Evolutionary conservation across 2,113 vertebrate genomes (phyloP).

Genomic region (Alexandromys fortis): DNA sequence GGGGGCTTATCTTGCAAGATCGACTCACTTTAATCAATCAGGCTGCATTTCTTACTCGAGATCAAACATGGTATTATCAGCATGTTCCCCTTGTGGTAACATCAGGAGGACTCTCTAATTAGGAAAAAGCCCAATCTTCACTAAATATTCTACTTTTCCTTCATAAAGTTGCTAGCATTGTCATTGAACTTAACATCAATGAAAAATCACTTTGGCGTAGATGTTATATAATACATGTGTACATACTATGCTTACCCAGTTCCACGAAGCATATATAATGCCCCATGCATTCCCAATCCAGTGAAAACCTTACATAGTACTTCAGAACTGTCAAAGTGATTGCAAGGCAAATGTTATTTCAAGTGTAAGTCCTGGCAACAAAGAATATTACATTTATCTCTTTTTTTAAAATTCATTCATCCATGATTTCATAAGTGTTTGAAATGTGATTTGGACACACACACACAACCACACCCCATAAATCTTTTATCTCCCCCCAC

Average conservation of each 20-base stretch:
- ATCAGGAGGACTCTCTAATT: background rate
- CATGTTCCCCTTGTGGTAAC: background rate
- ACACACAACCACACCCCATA: background rate
- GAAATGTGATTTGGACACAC: background rate
- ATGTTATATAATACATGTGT: background rate
- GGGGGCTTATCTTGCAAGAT: background rate
- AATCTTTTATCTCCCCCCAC: background rate
- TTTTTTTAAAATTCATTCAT: background rate
- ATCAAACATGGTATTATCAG: background rate
- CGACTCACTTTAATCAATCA: background rate
- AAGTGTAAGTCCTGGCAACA: background rate
- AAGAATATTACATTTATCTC: background rate
- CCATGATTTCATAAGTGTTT: background rate
- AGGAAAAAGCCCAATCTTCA: background rate
- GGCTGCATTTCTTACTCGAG: background rate
- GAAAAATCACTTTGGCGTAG: background rate
- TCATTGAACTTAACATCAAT: background rate
- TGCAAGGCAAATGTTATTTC: background rate
- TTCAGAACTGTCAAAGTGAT: background rate
- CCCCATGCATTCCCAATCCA: fast-evolving
- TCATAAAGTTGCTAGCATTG: background rate
- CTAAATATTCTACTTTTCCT: background rate
- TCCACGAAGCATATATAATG: background rate
- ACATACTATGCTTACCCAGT: fast-evolving
- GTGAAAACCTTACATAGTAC: background rate